Evolutionary conservation across 2,113 vertebrate species (phyloP), one percentile per base, ranked within the genome.

Genomic region (Gymnocephalus cernua): DNA sequence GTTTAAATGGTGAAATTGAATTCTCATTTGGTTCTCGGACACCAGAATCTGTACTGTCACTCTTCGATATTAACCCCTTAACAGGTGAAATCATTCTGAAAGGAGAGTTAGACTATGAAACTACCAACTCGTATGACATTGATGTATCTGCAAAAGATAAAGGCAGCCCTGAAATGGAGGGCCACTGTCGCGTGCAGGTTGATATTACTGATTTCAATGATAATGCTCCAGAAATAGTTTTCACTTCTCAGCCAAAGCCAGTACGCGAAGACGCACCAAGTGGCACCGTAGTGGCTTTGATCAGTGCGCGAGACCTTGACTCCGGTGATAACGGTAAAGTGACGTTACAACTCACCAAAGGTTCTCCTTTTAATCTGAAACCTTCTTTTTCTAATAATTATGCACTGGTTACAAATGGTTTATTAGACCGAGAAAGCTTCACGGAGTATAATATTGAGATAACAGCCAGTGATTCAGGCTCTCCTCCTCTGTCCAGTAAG

Each of bases 341-440:
- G 0, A 75, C 68, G 9, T 90, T 98, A 71, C 87, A 87, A 9
- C 89, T 97, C 16, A 80, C 90, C 13, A 93, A 95, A 0, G 59
- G 86, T 0, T 90, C 96, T 45, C 97, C 97, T 2, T 99, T 99
- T 88, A 89, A 82, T 65, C 88, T 93, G 19, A 97, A 94, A 79
- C 88, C 91, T 0, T 96, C 97, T 0, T 95, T 96, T 79, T 96
- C 97, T 68, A 97, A 98, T 79, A 97, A 97, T 86, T 99, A 98
- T 59, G 96, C 96, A 0, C 84, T 99, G 64, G 91, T 98, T 19
- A 97, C 96, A 0, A 86, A 59, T 56, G 93, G 90, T 11, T 66
- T 74, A 47, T 89, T 98, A 88, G 96, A 98, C 80, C 79, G 96
- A 21, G 97, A 98, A 80, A 77, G 75, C 0, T 82, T 48, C 8